Evolutionary conservation across 1,140 invertebrate genomes (phyloP), one percentile per base, ranked within the genome.

Genomic region (Drosophila bocki): DNA sequence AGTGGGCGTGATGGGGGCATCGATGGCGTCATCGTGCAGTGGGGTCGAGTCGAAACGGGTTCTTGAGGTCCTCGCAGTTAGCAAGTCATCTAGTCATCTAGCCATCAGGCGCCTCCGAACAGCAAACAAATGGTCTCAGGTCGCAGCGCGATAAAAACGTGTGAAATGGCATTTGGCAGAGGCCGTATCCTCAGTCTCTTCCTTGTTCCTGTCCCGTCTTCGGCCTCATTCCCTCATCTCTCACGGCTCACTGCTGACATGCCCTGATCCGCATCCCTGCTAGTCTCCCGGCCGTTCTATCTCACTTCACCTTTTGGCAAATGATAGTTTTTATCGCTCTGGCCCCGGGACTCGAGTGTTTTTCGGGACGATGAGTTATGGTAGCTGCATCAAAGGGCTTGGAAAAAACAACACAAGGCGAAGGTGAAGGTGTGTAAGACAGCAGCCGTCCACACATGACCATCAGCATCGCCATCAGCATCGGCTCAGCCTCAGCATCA

Each of bases 241-340:
- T 51, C 7, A n/a, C 57, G 13, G 51, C 42, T 37, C 37, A 17
- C 11, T 39, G 26, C 53, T 72, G 67, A 72, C 67, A 56, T 22
- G 33, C 19, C 50, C 26, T 48, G 33, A 47, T 41, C 29, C 57
- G 44, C 58, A 59, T 72, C 69, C 69, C 65, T 17, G 32, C 42
- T 47, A 62, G 57, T 61, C 68, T 61, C 68, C 51, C 42, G 48
- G 51, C 22, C 33, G 48, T 48, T 75, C 60, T 75, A 77, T 57
- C 72, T 71, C 42, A 70, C 80, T 68, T 84, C 84, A 88, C 79
- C 75, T 82, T 74, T 84, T 84, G 81, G 84, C 84, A 90, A 87
- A 87, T 87, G 84, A 87, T 87, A 87, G 84, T 87, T 87, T 87
- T 87, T 87, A 87, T 87, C 84, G 69, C 53, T 33, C 44, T 72